Evolutionary conservation across 2,888 invertebrate genomes (phyloP).

Genomic region (Fragum sueziense): DNA sequence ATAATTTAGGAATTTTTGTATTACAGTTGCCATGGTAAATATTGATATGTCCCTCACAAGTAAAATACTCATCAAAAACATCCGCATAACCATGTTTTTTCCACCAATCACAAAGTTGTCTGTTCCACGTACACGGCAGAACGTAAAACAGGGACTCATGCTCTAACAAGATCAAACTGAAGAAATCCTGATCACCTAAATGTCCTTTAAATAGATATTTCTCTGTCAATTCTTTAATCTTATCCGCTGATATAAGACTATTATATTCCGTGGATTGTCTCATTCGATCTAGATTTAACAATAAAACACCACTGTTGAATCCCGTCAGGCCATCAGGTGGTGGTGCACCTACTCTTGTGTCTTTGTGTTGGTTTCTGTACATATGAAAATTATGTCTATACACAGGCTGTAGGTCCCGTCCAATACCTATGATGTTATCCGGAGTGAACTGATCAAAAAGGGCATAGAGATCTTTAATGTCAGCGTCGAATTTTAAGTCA

Average conservation of each 20-base stretch:
- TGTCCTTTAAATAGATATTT: conserved; percentile 84
- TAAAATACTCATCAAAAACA: conserved; percentile 88
- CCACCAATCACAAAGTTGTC: conserved; percentile 93
- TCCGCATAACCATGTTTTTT: conserved; percentile 88
- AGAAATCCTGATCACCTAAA: conserved; percentile 92
- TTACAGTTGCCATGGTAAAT: conserved; percentile 82
- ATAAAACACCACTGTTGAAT: conserved; percentile 90
- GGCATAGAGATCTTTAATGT: conserved; percentile 87
- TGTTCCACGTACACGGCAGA: conserved; percentile 90
- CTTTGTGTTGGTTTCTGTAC: conserved; percentile 86
- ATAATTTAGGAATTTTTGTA: conserved; percentile 76
- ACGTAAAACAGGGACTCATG: conserved; percentile 88
- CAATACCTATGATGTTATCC: conserved; percentile 85
- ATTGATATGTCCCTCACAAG: conserved; percentile 83
- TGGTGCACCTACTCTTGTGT: conserved; percentile 86
- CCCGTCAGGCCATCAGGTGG: conserved; percentile 86
- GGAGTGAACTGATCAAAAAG: conserved; percentile 87
- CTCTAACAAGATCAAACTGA: conserved; percentile 88
- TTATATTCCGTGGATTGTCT: conserved; percentile 86
- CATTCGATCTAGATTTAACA: conserved; percentile 88
- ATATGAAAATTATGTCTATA: conserved; percentile 89
- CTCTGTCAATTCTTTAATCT: conserved; percentile 74
- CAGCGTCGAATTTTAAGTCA: conserved; percentile 89
- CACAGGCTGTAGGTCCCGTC: conserved; percentile 89
- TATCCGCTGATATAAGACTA: conserved; percentile 82